Percentiles rank a stretch among this genome's conserved stretches.
These are phyloP conservation scores for Prunella fulvescens DNA, from an alignment of 2,113 vertebrate genomes.

Conservation along the genomic window DNA sequence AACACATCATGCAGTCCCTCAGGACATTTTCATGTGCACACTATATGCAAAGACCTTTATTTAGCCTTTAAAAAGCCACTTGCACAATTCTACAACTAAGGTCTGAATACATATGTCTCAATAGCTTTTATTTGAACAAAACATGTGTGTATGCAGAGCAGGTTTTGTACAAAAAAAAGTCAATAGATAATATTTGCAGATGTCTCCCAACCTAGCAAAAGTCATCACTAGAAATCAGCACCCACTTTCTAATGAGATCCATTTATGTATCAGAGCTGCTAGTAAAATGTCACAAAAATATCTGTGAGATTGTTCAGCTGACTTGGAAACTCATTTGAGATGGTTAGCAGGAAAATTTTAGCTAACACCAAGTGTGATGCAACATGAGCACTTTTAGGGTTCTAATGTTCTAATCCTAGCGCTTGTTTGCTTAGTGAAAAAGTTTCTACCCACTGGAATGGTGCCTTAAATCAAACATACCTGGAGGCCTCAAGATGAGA, in stretches of 20 bases:
- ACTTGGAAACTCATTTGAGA: neutral
- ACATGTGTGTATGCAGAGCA: neutral
- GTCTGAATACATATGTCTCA: neutral
- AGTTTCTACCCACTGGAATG: constrained; percentile 32
- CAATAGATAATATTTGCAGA: neutral
- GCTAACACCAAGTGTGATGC: neutral
- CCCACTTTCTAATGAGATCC: neutral
- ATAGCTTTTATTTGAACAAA: neutral
- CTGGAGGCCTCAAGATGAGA: constrained; percentile 64
- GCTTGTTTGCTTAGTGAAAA: constrained; percentile 56
- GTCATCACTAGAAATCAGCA: neutral
- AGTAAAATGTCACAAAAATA: neutral
- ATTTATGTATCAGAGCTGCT: neutral
- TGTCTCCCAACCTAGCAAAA: neutral
- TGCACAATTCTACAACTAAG: neutral
- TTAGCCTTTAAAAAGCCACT: neutral
- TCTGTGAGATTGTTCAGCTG: constrained; percentile 1
- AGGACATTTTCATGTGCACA: neutral
- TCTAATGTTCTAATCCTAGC: constrained; percentile 17
- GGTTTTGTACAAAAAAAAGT: neutral
- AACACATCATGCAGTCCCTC: neutral
- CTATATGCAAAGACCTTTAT: neutral
- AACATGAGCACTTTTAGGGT: neutral
- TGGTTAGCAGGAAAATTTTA: constrained; percentile 9
- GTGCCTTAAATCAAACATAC: constrained; percentile 66